These are phyloP conservation scores for Paraplagusia blochii DNA, from an alignment of 2,113 vertebrate species.

Conservation along the genomic window DNA sequence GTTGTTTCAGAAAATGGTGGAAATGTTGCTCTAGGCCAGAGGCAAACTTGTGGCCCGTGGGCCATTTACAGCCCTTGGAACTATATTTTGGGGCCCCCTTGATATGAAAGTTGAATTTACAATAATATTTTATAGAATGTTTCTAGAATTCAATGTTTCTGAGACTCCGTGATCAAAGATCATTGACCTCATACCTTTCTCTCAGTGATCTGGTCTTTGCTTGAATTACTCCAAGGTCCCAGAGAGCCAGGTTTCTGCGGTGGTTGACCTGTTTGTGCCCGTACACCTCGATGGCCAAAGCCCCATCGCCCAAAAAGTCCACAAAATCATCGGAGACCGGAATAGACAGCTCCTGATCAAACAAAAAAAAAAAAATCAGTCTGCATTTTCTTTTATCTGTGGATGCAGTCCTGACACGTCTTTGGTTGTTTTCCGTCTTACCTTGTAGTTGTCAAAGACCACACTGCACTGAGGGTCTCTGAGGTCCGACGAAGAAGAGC, in stretches of 20 bases:
- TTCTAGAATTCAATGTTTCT: no score
- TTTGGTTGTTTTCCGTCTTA: slow-evolving; percentile 32
- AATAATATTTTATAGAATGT: no score
- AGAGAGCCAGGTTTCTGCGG: slow-evolving; percentile 86
- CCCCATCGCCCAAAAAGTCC: slow-evolving; percentile 88
- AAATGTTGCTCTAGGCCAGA: no score
- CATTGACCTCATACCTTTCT: slow-evolving; percentile 75
- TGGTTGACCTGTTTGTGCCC: slow-evolving; percentile 88
- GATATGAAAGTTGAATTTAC: no score
- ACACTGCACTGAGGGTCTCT: slow-evolving; percentile 91
- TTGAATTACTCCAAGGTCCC: slow-evolving; percentile 95
- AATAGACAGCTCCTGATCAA: slow-evolving; percentile 82
- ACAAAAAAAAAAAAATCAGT: not conserved
- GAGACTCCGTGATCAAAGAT: no score
- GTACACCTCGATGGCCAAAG: slow-evolving; percentile 89
- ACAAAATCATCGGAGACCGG: slow-evolving; percentile 88
- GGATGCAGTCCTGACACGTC: not conserved
- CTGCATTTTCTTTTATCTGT: not conserved
- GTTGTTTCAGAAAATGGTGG: no score
- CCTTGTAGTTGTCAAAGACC: slow-evolving; percentile 89
- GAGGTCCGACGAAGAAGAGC: slow-evolving; percentile 70
- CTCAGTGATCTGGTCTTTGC: slow-evolving; percentile 93
- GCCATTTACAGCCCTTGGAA: no score
- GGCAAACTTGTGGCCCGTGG: no score
- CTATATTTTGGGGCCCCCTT: no score